Evolutionary conservation across 2,797 vertebrate species (phyloP), one percentile per base, ranked within the genome.

Genomic region (Pseudomugil tenellus): DNA sequence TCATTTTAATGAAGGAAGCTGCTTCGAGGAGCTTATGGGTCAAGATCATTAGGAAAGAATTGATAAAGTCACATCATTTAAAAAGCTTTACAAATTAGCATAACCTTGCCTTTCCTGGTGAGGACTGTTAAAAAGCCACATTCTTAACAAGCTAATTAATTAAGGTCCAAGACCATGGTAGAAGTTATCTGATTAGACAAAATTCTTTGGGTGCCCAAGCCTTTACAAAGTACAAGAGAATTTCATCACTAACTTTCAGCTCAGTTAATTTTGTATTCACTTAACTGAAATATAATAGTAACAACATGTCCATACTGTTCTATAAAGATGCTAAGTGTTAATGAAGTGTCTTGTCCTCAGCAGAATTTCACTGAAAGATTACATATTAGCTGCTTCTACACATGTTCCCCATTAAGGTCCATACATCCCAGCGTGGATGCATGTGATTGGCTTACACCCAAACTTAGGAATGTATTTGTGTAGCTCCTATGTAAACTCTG

Each of bases 61-160:
- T 58, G 26, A 10, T 37, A 8, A 55, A 66, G 23, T 58, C 65
- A 57, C 21, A 21, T 54, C 39, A 35, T 51, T 58, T 19, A 67
- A 14, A 49, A 37, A 49, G 23, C 23, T 37, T 34, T n/a, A 3
- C 6, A 12, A 57, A 57, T 66, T 35, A 48, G 43, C 65, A 51
- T 51, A 51, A 67, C 46, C 32, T 58, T 55, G 43, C 55, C 31
- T 67, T 67, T 67, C 23, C 32, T 67, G 60, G 43, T 23, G 66
- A 68, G 55, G 26, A 35, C 63, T 34, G 21, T 39, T 48, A 32
- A 43, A 43, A 60, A 69, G 58, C 49, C 37, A 54, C 16, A 41
- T 21, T 49, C 14, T 21, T 28, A 54, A 60, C 66, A 60, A 53
- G 57, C 48, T 60, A 54, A 69, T 54, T 54, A 54, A 61, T 61